These are phyloP conservation scores for Caenorhabditis macrosperma DNA, from an alignment of 2,888 invertebrate species.

Conservation along the genomic window DNA sequence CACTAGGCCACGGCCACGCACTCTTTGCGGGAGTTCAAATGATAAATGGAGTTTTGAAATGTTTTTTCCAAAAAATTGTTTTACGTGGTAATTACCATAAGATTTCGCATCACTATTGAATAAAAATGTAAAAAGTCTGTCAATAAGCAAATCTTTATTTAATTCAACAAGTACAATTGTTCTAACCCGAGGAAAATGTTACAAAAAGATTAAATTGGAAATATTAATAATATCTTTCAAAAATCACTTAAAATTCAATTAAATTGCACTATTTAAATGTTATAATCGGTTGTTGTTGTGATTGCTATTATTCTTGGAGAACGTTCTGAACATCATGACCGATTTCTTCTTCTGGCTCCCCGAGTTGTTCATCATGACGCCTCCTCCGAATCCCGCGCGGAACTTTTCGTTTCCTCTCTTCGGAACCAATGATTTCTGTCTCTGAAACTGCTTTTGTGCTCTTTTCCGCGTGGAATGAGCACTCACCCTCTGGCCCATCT, in stretches of 20 bases:
- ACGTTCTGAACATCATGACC: slow-evolving; percentile 70
- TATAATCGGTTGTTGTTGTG: slow-evolving; percentile 54
- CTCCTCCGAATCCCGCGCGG: slow-evolving; percentile 70
- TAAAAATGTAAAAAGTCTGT: not conserved
- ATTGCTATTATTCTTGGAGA: slow-evolving; percentile 57
- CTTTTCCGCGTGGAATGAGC: not conserved
- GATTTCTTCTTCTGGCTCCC: slow-evolving; percentile 64
- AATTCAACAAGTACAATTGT: not conserved
- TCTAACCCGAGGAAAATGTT: slow-evolving; percentile 1
- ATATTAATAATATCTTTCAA: too few species aligned
- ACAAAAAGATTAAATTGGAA: not conserved
- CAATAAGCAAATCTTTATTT: slow-evolving; percentile 5
- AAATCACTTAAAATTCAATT: not conserved
- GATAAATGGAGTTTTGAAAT: too few species aligned
- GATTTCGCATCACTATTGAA: too few species aligned
- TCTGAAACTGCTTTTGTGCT: slow-evolving; percentile 3
- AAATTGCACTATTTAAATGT: not conserved
- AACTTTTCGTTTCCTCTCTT: slow-evolving; percentile 61
- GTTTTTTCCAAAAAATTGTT: too few species aligned
- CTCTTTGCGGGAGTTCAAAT: slow-evolving; percentile 1
- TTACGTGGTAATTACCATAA: too few species aligned
- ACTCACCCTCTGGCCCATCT: slow-evolving; percentile 55
- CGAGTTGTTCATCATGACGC: slow-evolving; percentile 64
- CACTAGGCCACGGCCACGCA: slow-evolving; percentile 23
- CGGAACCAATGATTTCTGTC: slow-evolving; percentile 56